Conservation (phyloP, 2,888 invertebrate genomes). For the Cyclophora punctaria region DNA sequence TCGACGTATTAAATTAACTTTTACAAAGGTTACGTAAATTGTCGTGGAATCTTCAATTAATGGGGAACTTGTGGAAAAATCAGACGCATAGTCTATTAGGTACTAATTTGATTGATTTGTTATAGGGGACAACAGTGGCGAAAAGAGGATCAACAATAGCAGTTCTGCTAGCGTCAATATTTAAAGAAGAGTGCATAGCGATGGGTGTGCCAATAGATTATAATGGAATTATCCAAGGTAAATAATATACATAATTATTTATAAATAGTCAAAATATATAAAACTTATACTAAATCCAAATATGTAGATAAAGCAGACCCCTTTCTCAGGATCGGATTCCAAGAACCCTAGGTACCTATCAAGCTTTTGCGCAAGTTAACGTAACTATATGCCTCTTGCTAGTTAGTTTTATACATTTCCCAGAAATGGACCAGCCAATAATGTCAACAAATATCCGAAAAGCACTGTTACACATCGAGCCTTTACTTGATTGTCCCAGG, state of each 20-base stretch:
- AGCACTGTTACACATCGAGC: conserved; percentile 12
- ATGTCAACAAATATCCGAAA: conserved; percentile 26
- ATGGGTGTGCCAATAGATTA: conserved; percentile 33
- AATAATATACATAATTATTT: neutral
- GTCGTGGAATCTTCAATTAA: too few relatives aligned
- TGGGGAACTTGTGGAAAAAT: too few relatives aligned
- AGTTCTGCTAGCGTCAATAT: conserved; percentile 46
- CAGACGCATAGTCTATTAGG: too few relatives aligned
- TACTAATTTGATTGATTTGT: too few relatives aligned
- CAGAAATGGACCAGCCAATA: conserved; percentile 41
- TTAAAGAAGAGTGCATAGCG: conserved; percentile 43
- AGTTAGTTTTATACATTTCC: neutral
- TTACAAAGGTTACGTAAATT: too few relatives aligned
- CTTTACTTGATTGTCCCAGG: neutral
- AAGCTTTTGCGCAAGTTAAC: too few relatives aligned
- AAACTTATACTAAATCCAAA: neutral
- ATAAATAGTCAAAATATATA: too few relatives aligned
- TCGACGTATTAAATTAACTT: too few relatives aligned
- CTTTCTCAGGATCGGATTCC: too few relatives aligned
- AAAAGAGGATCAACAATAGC: conserved; percentile 51
- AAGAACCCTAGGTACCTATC: neutral
- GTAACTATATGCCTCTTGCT: neutral
- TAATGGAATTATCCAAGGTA: conserved; percentile 47
- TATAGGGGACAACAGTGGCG: conserved; percentile 28
- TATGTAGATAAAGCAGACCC: too few relatives aligned